Base-by-base conservation (phyloP, 1,140 invertebrate species). In the Eriosoma lanigerum region DNA sequence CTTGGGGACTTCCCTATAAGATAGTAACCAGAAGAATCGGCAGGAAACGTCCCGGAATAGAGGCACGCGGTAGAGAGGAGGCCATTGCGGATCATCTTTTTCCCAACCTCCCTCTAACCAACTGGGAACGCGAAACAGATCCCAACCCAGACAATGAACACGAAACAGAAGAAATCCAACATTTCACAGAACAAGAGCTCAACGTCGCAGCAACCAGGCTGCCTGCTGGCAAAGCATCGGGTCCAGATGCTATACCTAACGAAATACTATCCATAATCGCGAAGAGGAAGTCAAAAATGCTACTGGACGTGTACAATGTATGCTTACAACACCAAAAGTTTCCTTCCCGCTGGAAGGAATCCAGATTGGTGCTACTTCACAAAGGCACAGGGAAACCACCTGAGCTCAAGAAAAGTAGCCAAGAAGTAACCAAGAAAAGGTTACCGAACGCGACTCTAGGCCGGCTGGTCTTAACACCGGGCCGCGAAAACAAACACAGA, bases 1-100 rank as follows among this genome's bases (percentile, higher is more conserved):
- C 60, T 21, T 80, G 76, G 76, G 76, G 76, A 32, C 5, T 38
- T 0, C 54, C 52, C 15, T 80, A 58, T 38, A 1, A 21, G 44
- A 46, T 62, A 1, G 76, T 80, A 0, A 80, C 19, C 1, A 62
- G 29, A 17, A 1, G 26, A 17, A 1, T 62, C 0, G 15, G 24
- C 9, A 54, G 3, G 13, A 19, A 15, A 54, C 21, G 24, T 5
- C 58, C 58, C 3, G 52, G 19, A 2, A 54, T n/a, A 1, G 15
- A 54, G 8, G 52, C 52, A 3, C 15, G 15, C 3, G 52, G 52
- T n/a, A 54, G 52, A 54, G 52, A 54, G 15, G 52, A 54, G 19
- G 52, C 19, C 1, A n/a, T 54, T n/a, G 52, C 52, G 10, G 52
- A 54, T 8, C 52, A 54, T n/a, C 19, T 54, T 10, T 54, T 54